A percentile compares a stretch with the other conserved stretches of the same genome.
Conservation (phyloP, 2,113 vertebrate genomes). For the Pseudopodoces humilis region DNA sequence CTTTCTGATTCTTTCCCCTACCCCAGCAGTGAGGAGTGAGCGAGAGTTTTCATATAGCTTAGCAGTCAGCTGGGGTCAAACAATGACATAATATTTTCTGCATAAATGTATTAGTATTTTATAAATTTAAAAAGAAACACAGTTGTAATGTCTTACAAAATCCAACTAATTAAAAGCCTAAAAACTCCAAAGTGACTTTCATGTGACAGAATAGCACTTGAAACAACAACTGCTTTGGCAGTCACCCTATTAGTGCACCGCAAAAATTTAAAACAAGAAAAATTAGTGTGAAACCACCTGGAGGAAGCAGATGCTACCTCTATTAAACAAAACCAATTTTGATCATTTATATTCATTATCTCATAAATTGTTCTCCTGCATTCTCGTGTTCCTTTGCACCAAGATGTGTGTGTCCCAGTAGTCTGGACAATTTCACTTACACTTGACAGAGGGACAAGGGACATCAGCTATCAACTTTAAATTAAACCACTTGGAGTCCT, state of each 20-base stretch:
- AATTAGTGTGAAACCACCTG: background rate
- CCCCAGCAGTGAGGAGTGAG: background rate
- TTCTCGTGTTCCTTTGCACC: background rate
- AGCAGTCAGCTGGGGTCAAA: background rate
- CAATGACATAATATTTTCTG: background rate
- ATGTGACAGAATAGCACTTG: background rate
- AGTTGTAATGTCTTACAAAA: background rate
- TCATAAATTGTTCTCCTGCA: background rate
- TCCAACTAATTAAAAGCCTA: background rate
- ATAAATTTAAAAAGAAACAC: background rate
- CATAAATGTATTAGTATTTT: background rate
- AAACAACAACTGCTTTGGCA: background rate
- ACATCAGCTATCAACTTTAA: background rate
- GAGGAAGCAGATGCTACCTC: background rate
- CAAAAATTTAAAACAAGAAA: background rate
- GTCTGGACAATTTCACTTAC: background rate
- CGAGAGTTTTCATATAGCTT: fast-evolving
- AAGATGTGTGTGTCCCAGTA: background rate
- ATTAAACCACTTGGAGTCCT: background rate
- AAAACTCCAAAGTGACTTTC: background rate
- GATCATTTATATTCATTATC: background rate
- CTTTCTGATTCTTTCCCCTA: background rate
- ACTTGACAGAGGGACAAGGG: background rate
- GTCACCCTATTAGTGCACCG: background rate
- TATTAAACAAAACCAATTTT: background rate